These are phyloP conservation scores for Syrista parreyssii DNA, from an alignment of 2,888 invertebrate genomes.

Conservation along the genomic window DNA sequence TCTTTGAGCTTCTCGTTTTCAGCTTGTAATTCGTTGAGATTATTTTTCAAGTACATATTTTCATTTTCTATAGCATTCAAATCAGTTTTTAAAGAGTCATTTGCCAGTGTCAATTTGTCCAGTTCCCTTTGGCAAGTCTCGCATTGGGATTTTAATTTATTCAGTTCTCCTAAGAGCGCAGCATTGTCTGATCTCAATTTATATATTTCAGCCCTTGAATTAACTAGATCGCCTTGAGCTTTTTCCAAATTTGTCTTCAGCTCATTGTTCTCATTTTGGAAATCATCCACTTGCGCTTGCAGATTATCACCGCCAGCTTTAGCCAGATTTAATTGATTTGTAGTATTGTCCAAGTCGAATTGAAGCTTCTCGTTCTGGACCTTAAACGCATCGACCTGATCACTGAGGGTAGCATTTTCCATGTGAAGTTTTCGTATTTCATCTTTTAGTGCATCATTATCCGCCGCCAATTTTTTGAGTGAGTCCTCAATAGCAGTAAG, in stretches of 20 bases:
- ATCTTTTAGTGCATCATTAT: constrained; percentile 20
- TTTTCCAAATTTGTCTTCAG: constrained; percentile 26
- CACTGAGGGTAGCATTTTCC: constrained; percentile 7
- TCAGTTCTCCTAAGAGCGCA: neutral
- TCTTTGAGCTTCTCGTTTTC: constrained; percentile 14
- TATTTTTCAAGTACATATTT: constrained; percentile 17
- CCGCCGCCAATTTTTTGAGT: constrained; percentile 17
- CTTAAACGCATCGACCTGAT: constrained; percentile 5
- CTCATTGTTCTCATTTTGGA: constrained; percentile 17
- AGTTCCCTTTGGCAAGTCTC: constrained; percentile 15
- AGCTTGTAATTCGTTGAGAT: constrained; percentile 8
- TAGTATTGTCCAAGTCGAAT: neutral
- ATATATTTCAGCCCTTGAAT: neutral
- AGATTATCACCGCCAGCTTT: constrained; percentile 15
- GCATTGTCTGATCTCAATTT: constrained; percentile 11
- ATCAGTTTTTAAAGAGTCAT: constrained; percentile 23
- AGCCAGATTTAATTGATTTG: neutral
- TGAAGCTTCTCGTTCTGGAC: constrained; percentile 5
- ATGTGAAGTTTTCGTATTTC: constrained; percentile 15
- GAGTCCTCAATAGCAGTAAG: neutral
- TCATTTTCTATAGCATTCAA: constrained; percentile 22
- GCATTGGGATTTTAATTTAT: constrained; percentile 6
- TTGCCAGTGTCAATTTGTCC: constrained; percentile 9
- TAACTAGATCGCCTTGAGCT: constrained; percentile 4
- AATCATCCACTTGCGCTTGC: constrained; percentile 10